Evolutionary conservation across 2,888 invertebrate species (phyloP), one percentile per base, ranked within the genome.

Genomic region (Pocota personata): DNA sequence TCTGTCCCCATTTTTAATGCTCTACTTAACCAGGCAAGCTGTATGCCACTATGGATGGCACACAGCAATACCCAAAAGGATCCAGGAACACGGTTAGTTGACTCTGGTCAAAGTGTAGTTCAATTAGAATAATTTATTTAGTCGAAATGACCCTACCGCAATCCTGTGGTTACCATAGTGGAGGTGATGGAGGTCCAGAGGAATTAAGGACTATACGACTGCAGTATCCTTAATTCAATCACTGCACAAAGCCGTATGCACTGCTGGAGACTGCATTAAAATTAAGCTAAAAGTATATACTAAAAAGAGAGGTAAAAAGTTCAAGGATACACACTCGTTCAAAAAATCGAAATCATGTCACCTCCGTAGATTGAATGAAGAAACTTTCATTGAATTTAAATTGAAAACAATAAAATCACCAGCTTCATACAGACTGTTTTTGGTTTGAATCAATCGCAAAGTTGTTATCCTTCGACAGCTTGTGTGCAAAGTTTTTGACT

Each of bases 101-200:
- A 71, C 57, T 72, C 66, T 66, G 80, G 84, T 76, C 84, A 86
- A 82, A 86, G 84, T 82, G 84, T 76, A 76, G 80, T 86, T 72
- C 84, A 86, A 86, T 86, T 86, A 86, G 84, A 86, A 86, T 86
- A 86, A 86, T 86, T 80, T 80, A 86, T 86, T 86, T 86, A 80
- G 80, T 76, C 37, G 50, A 46, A 86, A 72, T 80, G 69, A 76
- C 64, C 58, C 71, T 64, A 75, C 83, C 83, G 64, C 83, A 84
- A 58, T 64, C 27, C 69, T 60, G 79, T 62, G 79, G 83, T 50
- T 48, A 43, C 19, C 37, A 37, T 16, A 14, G 30, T 69, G 67
- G 52, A 37, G 4, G n/a, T 62, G 40, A 62, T 52, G 40, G 24
- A 62, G 52, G 57, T 64, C 62, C 73, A 69, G 52, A 64, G 32